Evolutionary conservation across 2,113 vertebrate species (phyloP).

Genomic region (Entomyzon cyanotis): DNA sequence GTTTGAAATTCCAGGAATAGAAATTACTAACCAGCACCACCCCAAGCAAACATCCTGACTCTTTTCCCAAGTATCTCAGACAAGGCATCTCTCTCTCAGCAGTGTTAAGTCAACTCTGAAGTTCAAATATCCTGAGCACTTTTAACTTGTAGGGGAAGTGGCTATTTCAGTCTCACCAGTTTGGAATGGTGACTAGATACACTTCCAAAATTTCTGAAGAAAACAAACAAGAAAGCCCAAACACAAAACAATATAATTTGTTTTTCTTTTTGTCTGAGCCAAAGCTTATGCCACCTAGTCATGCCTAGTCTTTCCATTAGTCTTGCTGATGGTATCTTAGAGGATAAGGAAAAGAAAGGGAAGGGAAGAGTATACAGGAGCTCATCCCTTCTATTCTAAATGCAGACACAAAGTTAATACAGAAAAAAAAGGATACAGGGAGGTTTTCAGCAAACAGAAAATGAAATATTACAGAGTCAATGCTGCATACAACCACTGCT

Average conservation of each 20-base stretch:
- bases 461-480: background rate
- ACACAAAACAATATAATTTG: background rate
- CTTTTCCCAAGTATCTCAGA: background rate
- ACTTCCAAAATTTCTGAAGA: background rate
- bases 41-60: background rate
- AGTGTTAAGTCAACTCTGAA: background rate
- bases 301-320: background rate
- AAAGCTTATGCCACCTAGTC: background rate
- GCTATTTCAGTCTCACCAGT: background rate
- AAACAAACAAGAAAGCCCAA: background rate
- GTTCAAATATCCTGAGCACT: background rate
- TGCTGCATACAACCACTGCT: background rate
- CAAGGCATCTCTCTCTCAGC: background rate
- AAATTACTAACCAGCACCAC: background rate
- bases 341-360: background rate
- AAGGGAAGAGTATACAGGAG: background rate
- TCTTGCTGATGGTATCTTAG: background rate
- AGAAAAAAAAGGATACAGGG: background rate
- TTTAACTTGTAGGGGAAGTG: background rate
- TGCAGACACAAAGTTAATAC: constrained; percentile 7
- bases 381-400: constrained; percentile 24
- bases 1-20: background rate
- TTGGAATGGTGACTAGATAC: background rate
- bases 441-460: background rate
- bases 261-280: background rate